These are phyloP conservation scores for Dicyrtomina minuta DNA, from an alignment of 2,888 invertebrate genomes.

Conservation along the genomic window DNA sequence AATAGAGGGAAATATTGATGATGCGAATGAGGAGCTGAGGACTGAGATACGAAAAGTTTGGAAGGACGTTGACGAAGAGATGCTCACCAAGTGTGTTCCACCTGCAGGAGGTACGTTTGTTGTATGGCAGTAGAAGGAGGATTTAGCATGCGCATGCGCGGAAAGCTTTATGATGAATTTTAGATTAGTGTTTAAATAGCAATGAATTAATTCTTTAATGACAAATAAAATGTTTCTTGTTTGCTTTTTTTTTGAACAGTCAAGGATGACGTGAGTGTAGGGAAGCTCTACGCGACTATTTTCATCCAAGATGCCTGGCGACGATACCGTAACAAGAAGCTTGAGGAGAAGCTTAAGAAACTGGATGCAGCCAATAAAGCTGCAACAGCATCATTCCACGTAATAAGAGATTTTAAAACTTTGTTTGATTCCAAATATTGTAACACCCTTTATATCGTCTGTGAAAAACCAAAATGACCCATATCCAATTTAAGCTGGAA, in stretches of 20 bases:
- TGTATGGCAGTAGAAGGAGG: conserved; percentile 47
- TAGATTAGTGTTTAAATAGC: neutral
- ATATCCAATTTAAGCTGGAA: too few species aligned
- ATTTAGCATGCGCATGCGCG: too few species aligned
- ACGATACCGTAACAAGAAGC: conserved; percentile 86
- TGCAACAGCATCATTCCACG: too few species aligned
- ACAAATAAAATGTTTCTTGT: neutral
- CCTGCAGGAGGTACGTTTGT: conserved; percentile 49
- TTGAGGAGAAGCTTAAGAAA: conserved; percentile 59
- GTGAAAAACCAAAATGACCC: conserved; percentile 24
- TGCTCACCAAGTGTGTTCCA: conserved; percentile 46
- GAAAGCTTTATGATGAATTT: too few species aligned
- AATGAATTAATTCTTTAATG: neutral
- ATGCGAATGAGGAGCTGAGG: conserved; percentile 64
- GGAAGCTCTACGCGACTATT: conserved; percentile 49
- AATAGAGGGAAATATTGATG: conserved; percentile 63
- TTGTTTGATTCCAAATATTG: too few species aligned
- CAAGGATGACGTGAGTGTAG: conserved; percentile 51
- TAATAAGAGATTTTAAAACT: neutral
- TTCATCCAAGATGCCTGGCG: conserved; percentile 50
- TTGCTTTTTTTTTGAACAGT: conserved; percentile 39
- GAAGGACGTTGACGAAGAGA: conserved; percentile 55
- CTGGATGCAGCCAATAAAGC: conserved; percentile 26
- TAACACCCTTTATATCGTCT: too few species aligned
- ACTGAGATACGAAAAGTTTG: conserved; percentile 64